Evolutionary conservation across 2,113 vertebrate genomes (phyloP).

Genomic region (Percina caprodes): DNA sequence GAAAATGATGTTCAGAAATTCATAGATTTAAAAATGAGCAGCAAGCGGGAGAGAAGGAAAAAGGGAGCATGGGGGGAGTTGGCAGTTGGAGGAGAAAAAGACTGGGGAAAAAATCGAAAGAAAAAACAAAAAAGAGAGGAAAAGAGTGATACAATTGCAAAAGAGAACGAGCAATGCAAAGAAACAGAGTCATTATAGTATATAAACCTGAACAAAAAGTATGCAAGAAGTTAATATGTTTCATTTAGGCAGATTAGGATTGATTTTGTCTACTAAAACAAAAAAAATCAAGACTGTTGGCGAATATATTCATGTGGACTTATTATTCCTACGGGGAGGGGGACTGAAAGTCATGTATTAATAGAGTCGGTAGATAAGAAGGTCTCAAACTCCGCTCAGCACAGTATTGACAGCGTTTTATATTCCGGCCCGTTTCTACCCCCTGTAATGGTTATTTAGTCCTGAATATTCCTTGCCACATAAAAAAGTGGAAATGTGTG

Average conservation of each 20-base stretch:
- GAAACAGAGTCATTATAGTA: conserved; percentile 37
- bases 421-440: conserved; percentile 70
- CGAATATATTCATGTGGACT: conserved; percentile 60
- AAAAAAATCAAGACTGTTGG: conserved; percentile 49
- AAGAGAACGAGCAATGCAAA: conserved; percentile 21
- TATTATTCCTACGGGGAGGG: conserved; percentile 67
- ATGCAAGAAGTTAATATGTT: conserved; percentile 50
- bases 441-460: conserved; percentile 75
- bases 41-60: conserved; percentile 54
- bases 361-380: conserved; percentile 75
- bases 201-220: conserved; percentile 36
- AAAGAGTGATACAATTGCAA: conserved; percentile 23
- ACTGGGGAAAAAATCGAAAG: conserved; percentile 7
- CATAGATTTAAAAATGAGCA: conserved; percentile 87
- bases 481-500: conserved; percentile 2
- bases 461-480: conserved; percentile 63
- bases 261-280: conserved; percentile 25
- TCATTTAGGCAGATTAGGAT: conserved; percentile 48
- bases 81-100: conserved; percentile 1
- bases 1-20: conserved; percentile 87
- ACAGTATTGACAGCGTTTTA: conserved; percentile 60
- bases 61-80: background rate
- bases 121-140: conserved; percentile 22
- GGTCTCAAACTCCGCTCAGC: conserved; percentile 63
- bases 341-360: conserved; percentile 69